A percentile compares a stretch with the other conserved stretches of the same genome.
Conservation (phyloP, 1,140 invertebrate genomes). For the Drosophila rufa region DNA sequence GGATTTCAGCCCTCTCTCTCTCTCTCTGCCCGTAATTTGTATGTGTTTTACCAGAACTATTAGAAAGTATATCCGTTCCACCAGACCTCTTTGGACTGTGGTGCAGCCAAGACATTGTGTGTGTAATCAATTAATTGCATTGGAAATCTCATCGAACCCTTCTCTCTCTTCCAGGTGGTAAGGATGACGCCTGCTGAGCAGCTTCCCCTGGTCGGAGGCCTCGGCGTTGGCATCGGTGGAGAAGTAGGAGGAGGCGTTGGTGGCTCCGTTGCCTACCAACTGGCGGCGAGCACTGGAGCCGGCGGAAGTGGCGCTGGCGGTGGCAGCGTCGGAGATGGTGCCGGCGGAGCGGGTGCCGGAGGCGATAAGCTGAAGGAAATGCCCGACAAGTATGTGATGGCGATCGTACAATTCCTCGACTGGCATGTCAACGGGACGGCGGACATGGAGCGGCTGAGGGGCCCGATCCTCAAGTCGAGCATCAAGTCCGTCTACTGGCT, state of each 20-base stretch:
- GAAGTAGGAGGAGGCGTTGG: background rate
- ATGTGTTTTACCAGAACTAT: background rate
- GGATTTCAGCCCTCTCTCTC: background rate
- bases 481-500: slow-evolving; percentile 87
- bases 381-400: slow-evolving; percentile 76
- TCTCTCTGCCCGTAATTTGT: background rate
- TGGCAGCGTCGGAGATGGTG: slow-evolving; percentile 38
- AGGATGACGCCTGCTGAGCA: slow-evolving; percentile 69
- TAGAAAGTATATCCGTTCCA: background rate
- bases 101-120: background rate
- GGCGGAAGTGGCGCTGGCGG: background rate
- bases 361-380: slow-evolving; percentile 69
- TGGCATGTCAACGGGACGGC: slow-evolving; percentile 70
- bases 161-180: slow-evolving; percentile 47
- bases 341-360: slow-evolving; percentile 42
- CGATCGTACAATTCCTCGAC: slow-evolving; percentile 70
- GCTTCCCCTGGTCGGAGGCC: slow-evolving; percentile 35
- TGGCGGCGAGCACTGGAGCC: slow-evolving; percentile 44
- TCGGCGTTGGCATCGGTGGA: background rate
- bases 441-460: slow-evolving; percentile 69
- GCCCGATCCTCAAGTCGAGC: slow-evolving; percentile 83
- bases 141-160: background rate
- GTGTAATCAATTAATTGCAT: slow-evolving; percentile 4
- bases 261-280: slow-evolving; percentile 28
- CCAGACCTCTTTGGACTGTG: too few species aligned